Conservation (phyloP, 2,113 vertebrate genomes). For the Turnix velox region DNA sequence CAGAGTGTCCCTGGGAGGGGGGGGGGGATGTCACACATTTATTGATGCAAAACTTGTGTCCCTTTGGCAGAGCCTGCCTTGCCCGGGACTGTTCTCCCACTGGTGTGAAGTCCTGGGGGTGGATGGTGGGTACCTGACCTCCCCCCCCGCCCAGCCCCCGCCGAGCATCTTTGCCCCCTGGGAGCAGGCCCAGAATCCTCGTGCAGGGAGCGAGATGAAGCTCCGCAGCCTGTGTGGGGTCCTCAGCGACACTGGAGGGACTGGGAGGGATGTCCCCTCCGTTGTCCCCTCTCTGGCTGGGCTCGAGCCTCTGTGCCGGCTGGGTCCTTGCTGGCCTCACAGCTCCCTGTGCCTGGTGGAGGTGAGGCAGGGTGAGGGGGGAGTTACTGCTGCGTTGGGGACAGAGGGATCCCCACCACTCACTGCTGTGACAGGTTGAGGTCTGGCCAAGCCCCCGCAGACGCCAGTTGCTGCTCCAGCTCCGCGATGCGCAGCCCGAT, state of each 20-base stretch:
- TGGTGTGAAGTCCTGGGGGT: not conserved
- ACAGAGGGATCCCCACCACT: not conserved
- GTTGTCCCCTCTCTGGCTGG: accelerated
- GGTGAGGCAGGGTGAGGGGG: not conserved
- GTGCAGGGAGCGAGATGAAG: not conserved
- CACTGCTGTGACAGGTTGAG: constrained; percentile 27
- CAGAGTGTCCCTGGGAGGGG: too few relatives aligned
- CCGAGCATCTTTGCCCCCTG: accelerated
- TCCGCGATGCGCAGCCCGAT: constrained; percentile 81
- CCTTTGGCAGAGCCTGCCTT: not conserved
- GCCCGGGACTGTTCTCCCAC: accelerated
- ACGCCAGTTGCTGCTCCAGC: constrained; percentile 81
- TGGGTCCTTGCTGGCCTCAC: not conserved
- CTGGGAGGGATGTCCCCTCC: too few relatives aligned
- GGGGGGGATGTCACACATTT: not conserved
- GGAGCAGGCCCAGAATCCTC: not conserved
- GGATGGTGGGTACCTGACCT: not conserved
- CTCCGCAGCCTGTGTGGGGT: not conserved
- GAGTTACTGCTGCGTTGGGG: not conserved
- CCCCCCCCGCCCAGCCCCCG: not conserved
- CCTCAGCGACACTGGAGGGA: accelerated
- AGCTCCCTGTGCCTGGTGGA: not conserved
- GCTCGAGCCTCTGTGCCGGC: accelerated
- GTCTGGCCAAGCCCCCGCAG: constrained; percentile 70
- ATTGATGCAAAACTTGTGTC: not conserved